Evolutionary conservation across 2,113 vertebrate species (phyloP), one percentile per base, ranked within the genome.

Genomic region (Muscicapa adusta): DNA sequence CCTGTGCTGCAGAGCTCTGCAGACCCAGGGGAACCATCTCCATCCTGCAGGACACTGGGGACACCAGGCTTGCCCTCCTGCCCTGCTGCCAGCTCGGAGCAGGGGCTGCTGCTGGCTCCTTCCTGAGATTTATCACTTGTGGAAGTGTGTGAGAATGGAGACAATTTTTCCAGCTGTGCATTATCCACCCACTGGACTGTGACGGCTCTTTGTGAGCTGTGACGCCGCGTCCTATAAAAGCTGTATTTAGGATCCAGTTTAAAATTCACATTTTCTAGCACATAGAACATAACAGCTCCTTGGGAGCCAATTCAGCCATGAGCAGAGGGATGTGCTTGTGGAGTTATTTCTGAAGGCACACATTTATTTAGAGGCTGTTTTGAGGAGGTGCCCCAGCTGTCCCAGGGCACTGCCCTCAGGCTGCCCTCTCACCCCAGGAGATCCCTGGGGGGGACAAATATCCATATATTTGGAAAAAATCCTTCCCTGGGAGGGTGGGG

Each of bases 201-300:
- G 95, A 89, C 42, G 25, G 92, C 85, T 93, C 92, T 95, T 84
- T 89, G 93, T 48, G 86, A 96, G 94, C 93, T 73, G 90, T 34
- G 72, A 62, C 26, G 9, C 76, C 42, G 31, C 4, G 1, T 5
- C 38, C 26, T 71, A 58, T 60, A 62, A 85, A 66, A 93, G 91
- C 88, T 31, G 67, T 57, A 63, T 81, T 95, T 96, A 95, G 96
- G 91, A 90, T 73, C 91, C 76, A 42, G 82, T 72, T 93, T 88
- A 76, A 80, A 94, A 96, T 96, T 95, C 93, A 43, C 57, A 63
- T 93, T 97, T 97, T 92, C 96, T 92, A 88, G 65, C 93, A 91
- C 89, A 85, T 3, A 34, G 93, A 95, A 95, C 90, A 76, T 88
- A 96, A 96, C 9, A 0, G 89, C 93, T 97, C 94, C 95, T 96